Evolutionary conservation across 2,888 invertebrate genomes (phyloP).

Genomic region (Dinocampus coccinellae): DNA sequence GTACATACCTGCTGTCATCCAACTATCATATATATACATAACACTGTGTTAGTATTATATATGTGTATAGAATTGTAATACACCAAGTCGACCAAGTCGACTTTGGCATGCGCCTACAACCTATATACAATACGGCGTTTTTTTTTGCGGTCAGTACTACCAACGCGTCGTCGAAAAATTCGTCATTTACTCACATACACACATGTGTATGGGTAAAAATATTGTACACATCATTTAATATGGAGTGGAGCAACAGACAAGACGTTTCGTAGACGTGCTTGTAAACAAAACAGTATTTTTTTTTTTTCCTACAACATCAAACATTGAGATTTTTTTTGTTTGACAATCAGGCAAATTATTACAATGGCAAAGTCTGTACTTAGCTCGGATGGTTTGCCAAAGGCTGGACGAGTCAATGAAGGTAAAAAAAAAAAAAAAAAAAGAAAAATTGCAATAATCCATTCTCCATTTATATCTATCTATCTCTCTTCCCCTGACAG

Average conservation of each 20-base stretch:
- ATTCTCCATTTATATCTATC: background rate
- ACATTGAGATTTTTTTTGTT: background rate
- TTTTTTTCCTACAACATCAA: background rate
- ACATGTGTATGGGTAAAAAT: too few relatives aligned
- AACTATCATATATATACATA: too few relatives aligned
- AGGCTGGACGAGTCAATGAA: constrained; percentile 78
- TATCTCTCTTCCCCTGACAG: too few relatives aligned
- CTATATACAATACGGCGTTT: too few relatives aligned
- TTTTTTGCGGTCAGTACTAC: constrained; percentile 37
- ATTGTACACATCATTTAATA: too few relatives aligned
- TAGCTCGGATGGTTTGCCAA: constrained; percentile 73
- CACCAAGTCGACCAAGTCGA: background rate
- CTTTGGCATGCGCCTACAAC: constrained; percentile 37
- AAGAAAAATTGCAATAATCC: background rate
- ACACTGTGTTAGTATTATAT: background rate
- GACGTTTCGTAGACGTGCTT: constrained; percentile 50
- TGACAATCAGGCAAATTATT: background rate
- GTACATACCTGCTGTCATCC: constrained; percentile 20
- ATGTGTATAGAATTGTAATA: background rate
- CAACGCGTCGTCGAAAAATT: constrained; percentile 33
- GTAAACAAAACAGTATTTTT: constrained; percentile 50
- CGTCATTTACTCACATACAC: constrained; percentile 21
- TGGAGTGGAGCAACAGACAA: constrained; percentile 54
- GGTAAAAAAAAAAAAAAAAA: constrained; percentile 68
- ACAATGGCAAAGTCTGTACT: constrained; percentile 66